phyloP scores from a whole-genome alignment of 2,888 invertebrate species.

The Carterocephalus palaemon region DNA sequence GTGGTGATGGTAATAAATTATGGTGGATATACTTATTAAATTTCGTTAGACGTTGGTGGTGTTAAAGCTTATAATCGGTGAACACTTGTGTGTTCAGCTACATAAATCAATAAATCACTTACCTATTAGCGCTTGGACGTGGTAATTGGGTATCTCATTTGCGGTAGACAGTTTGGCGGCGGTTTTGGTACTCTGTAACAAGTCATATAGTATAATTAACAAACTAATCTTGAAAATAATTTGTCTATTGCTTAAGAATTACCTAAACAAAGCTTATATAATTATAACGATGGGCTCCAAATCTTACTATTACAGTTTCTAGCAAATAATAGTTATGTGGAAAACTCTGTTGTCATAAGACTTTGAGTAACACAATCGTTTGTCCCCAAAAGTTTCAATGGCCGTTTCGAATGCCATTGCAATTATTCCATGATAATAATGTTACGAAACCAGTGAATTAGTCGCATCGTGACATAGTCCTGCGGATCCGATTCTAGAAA shows the following conservation, averaged over 20 bases:
- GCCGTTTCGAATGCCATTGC: conserved; percentile 47
- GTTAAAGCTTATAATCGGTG: conserved; percentile 6
- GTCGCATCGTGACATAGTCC: conserved; percentile 65
- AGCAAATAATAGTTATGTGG: conserved; percentile 63
- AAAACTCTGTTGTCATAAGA: conserved; percentile 58
- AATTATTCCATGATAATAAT: conserved; percentile 59
- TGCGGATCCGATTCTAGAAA: conserved; percentile 56
- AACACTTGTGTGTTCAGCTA: conserved; percentile 1
- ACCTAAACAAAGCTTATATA: conserved; percentile 55
- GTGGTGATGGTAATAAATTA: no score
- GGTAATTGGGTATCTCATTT: conserved; percentile 72
- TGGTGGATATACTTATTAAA: no score
- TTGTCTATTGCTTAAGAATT: conserved; percentile 32
- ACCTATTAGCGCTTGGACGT: conserved; percentile 78
- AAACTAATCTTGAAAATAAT: conserved; percentile 10
- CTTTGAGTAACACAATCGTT: conserved; percentile 49
- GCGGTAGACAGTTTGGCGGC: conserved; percentile 79
- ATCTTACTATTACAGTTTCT: conserved; percentile 64
- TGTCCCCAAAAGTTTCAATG: conserved; percentile 57
- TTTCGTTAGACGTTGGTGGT: background rate
- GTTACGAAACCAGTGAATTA: conserved; percentile 60
- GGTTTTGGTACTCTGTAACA: conserved; percentile 60
- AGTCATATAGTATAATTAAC: conserved; percentile 26
- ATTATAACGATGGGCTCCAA: conserved; percentile 56
- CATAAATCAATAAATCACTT: conserved; percentile 37